Base-by-base conservation (phyloP, 2,797 vertebrate genomes). In the Botia kubotai region DNA sequence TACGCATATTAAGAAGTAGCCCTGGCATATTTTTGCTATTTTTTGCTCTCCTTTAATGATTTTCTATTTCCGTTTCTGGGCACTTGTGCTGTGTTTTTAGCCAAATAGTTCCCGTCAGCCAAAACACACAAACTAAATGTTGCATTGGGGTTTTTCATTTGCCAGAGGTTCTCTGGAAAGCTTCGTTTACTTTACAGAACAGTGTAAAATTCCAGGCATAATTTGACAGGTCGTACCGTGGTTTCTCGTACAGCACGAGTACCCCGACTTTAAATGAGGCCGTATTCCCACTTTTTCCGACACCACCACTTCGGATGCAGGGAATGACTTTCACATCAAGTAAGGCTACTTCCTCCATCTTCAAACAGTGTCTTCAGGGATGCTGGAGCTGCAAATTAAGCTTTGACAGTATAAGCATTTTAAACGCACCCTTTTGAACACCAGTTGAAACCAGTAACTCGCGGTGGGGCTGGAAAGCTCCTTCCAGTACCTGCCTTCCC, bases 321-420 rank as follows among this genome's bases (percentile, higher is more conserved):
- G 0, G 0, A 77, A 77, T 77, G 39, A 77, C 10, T 1, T 57
- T 67, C 50, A 52, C 33, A 52, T 77, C 75, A 68, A 46, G 65
- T 68, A 58, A 36, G 33, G 50, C 63, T 48, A 70, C 23, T 78
- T 78, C 60, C 55, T 62, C 76, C 58, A 67, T 50, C 76, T 48
- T 50, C 53, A 77, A 77, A 69, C 7, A 16, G 70, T 48, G 26
- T 78, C 76, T 78, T 57, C 11, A 50, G 76, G 65, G 75, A 69
- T 23, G 3, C 58, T 69, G 65, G 29, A 46, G 75, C 21, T 5
- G 52, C 52, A 68, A 77, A 60, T 78, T 29, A 0, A 26, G 36
- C 23, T 78, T 21, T 62, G 43, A 78, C 55, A 70, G 55, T 60
- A 67, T 50, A 60, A 62, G 55, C 52, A 77, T 68, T 69, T 36